Evolutionary conservation across 2,888 invertebrate genomes (phyloP).

Genomic region (Phortica magna): DNA sequence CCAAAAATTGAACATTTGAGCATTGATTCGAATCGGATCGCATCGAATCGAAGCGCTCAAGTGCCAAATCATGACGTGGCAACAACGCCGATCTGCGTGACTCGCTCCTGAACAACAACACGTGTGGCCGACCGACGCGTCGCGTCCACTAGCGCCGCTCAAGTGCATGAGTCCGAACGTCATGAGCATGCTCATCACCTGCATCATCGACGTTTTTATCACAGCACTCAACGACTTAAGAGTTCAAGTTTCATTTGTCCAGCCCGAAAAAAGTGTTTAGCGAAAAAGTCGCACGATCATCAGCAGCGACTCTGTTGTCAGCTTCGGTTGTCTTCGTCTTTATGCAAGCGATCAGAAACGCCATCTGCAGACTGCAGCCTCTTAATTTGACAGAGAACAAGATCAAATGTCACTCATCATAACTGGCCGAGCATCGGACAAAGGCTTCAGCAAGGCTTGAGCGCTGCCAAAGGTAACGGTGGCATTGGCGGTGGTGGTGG

Average conservation of each 20-base stretch:
- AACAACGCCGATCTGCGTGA: slow-evolving; percentile 39
- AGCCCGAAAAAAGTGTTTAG: slow-evolving; percentile 8
- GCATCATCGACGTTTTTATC: not conserved
- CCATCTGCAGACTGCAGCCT: slow-evolving; percentile 71
- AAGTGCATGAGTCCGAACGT: slow-evolving; percentile 61
- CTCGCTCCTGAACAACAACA: slow-evolving; percentile 58
- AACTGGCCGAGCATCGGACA: slow-evolving; percentile 36
- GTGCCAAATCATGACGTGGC: slow-evolving; percentile 70
- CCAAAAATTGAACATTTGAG: not conserved
- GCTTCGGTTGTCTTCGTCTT: not conserved
- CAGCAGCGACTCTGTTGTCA: slow-evolving; percentile 34
- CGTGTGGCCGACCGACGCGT: slow-evolving; percentile 60
- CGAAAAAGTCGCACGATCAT: slow-evolving; percentile 73
- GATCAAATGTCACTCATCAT: slow-evolving; percentile 75
- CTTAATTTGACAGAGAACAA: slow-evolving; percentile 76
- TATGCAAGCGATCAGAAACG: slow-evolving; percentile 44
- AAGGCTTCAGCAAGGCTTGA: not conserved
- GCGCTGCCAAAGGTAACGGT: slow-evolving; percentile 7
- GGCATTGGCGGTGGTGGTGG: too few species aligned
- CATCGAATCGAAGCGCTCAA: slow-evolving; percentile 56
- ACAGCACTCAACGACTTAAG: slow-evolving; percentile 73
- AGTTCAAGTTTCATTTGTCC: slow-evolving; percentile 62
- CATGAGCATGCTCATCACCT: not conserved
- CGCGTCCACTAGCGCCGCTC: slow-evolving; percentile 59
- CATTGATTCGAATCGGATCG: not conserved